Base-by-base conservation (phyloP, 2,888 invertebrate species). In the Thecophora atra region DNA sequence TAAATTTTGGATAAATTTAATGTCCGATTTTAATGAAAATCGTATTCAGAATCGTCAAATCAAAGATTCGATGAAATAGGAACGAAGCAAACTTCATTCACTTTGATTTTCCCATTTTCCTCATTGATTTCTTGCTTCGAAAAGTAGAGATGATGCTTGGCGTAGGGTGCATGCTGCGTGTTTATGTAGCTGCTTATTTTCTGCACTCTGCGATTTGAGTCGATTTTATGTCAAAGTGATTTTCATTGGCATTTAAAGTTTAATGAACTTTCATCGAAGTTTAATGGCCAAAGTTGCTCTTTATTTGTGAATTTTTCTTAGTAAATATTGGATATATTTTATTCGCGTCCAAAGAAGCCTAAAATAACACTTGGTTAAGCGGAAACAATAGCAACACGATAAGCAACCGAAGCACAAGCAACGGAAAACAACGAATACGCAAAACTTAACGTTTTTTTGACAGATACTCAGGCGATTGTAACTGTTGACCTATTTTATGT, bases 141-240 rank as follows among this genome's bases (percentile, higher is more conserved):
- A 13, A 44, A 44, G n/a, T n/a, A n/a, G n/a, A n/a, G n/a, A n/a
- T n/a, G 37, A 37, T 37, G 37, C 37, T 37, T 37, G 11, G 37
- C 11, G 37, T 37, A 37, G 37, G 37, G 37, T 37, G 37, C 6
- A 15, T 6, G 26, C 1, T 47, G 17, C 58, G 28, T 58, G 58
- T 58, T 47, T 44, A n/a, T 26, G 19, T 24, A n/a, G 67, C 54
- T 67, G n/a, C 42, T 37, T 21, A 56, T 56, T 67, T 54, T 17
- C 54, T 67, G 51, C 56, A 67, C 67, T 54, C 67, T 30, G 4
- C 17, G 44, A 47, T 37, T 56, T 26, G 17, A 30, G 58, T 15
- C 15, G 11, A 42, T 69, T 69, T 69, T 69, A 60, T 69, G 68
- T 69, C 68, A 69, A 69, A n/a, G 24, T 44, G 44, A 44, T 58